Base-by-base conservation (phyloP, 2,888 invertebrate species). In the Timema cristinae region DNA sequence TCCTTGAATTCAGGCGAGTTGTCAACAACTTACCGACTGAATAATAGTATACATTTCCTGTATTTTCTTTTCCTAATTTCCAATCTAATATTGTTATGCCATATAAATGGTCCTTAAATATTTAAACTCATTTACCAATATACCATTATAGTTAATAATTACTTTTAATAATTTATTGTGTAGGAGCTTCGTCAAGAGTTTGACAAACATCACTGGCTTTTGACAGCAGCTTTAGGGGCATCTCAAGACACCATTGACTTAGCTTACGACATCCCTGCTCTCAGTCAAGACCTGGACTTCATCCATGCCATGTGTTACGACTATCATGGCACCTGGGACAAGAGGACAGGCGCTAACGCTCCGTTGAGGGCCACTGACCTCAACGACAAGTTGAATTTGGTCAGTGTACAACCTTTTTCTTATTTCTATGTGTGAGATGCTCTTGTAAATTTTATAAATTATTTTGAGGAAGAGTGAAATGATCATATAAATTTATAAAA, bases 301-400 rank as follows among this genome's bases (percentile, higher is more conserved):
- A 86, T 94, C 54, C 93, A 94, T 77, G 87, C 94, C 80, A 95
- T 94, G 94, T 91, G 92, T 74, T 95, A 95, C 80, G 95, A 95
- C 81, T 95, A 94, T 81, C 93, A 94, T 77, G 94, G 94, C 0
- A 87, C 90, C 7, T 94, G 94, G 94, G 92, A 94, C 77, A 84
- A 84, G 0, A 84, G 84, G 72, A 88, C 92, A 0, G 91, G 92
- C 0, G 89, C 92, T 10, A 94, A 95, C 79, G 90, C 94, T 0
- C 95, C 95, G 0, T 79, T 95, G 9, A 84, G 82, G 49, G 86
- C 88, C 0, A 76, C 78, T 0, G 81, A 80, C 75, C 81, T 81
- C 0, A 79, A 83, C 0, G 89, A 89, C 77, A 83, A 84, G 0
- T 82, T 91, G 6, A 92, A 88, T 81, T 88, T 94, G 82, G 93